phyloP scores from a whole-genome alignment of 2,888 invertebrate genomes.

The Cheilosia grossa region DNA sequence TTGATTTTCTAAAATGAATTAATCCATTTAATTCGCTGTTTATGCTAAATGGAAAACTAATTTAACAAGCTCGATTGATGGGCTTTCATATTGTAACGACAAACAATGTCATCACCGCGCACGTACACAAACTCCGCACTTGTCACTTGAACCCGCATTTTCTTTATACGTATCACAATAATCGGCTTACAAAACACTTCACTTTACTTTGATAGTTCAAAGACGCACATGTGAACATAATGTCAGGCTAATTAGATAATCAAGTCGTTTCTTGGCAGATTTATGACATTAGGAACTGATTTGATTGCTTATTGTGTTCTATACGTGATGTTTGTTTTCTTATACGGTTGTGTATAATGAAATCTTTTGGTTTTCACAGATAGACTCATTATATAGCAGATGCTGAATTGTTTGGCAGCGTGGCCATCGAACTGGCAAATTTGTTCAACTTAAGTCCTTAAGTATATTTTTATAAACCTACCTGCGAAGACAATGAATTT shows the following conservation, averaged over 20 bases:
- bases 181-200: constrained; percentile 34
- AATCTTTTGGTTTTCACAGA: background rate
- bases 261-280: constrained; percentile 26
- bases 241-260: constrained; percentile 34
- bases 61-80: constrained; percentile 1
- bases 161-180: background rate
- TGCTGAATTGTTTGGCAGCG: background rate
- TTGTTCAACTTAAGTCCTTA: constrained; percentile 1
- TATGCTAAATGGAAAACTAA: constrained; percentile 4
- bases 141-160: background rate
- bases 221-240: constrained; percentile 33
- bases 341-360: background rate
- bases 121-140: background rate
- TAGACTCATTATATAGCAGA: background rate
- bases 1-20: background rate
- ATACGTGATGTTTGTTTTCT: background rate
- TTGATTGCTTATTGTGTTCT: constrained; percentile 20
- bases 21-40: background rate
- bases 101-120: background rate
- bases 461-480: background rate
- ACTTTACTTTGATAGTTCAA: constrained; percentile 12
- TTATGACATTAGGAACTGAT: constrained; percentile 45
- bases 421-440: constrained; percentile 30
- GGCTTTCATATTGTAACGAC: background rate
- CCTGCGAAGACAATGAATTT: constrained; percentile 23